Evolutionary conservation across 2,113 vertebrate genomes (phyloP).

Genomic region (Pachyramphus minor): DNA sequence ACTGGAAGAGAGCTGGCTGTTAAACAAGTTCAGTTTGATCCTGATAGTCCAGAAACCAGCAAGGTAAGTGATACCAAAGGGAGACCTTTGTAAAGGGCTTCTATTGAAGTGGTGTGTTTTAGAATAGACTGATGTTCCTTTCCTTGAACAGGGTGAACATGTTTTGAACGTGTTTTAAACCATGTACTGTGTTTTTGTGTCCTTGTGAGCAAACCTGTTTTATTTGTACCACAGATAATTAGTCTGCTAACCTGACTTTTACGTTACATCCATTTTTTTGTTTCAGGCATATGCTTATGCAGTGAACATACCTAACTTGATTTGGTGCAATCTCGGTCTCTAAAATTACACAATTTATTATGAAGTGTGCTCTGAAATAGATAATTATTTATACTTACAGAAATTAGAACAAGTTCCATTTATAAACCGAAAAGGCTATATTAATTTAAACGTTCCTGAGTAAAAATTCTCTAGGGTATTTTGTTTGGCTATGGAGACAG

Average conservation of each 20-base stretch:
- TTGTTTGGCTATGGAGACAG: not conserved
- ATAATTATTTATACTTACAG: not conserved
- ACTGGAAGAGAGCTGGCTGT: constrained; percentile 95
- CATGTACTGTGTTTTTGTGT: not conserved
- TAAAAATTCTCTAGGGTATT: not conserved
- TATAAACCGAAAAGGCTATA: not conserved
- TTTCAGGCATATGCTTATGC: not conserved
- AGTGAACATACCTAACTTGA: not conserved
- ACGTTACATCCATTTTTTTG: not conserved
- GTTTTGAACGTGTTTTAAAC: not conserved
- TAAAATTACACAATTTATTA: not conserved
- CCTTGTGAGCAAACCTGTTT: not conserved
- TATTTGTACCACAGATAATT: not conserved
- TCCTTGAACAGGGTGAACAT: not conserved
- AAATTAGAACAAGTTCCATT: not conserved
- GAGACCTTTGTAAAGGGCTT: not conserved
- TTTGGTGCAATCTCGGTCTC: not conserved
- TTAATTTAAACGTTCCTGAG: not conserved
- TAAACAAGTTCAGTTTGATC: constrained; percentile 98
- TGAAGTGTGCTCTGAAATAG: not conserved
- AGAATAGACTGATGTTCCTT: not conserved
- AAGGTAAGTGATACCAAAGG: constrained; percentile 78
- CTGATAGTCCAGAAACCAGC: constrained; percentile 96
- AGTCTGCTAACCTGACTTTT: not conserved
- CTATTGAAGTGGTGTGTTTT: not conserved